Evolutionary conservation across 2,888 invertebrate genomes (phyloP), one percentile per base, ranked within the genome.

Genomic region (Thalpophila matura): DNA sequence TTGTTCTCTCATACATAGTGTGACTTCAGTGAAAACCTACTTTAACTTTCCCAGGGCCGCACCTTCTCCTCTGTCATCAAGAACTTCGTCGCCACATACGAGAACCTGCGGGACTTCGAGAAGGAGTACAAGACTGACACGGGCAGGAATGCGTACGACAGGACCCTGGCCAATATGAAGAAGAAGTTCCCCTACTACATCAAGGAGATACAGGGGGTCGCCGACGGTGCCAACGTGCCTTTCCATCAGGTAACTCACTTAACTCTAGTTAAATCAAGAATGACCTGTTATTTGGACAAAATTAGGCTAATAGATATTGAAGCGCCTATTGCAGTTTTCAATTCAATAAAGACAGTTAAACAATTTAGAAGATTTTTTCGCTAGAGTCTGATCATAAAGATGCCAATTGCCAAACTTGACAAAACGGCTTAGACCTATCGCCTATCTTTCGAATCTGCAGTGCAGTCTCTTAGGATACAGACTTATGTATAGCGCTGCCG

Each of bases 151-250:
- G 96, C 97, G 0, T 98, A 98, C 83, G 97, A 98, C 24, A 96
- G 96, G 57, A 98, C 98, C 0, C 92, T 98, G 42, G 95, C 95
- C 3, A 95, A 95, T 67, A 96, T 97, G 74, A 96, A 96, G 77
- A 89, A 95, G 47, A 96, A 96, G 77, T 98, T 96, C 89, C 98
- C 98, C 0, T 97, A 98, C 81, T 98, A 98, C 84, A 94, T 98
- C 1, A 95, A 96, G 64, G 98, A 98, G 90, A 93, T 98, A 37
- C 96, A 97, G 86, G 98, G 98, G 6, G 96, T 97, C n/a, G 97
- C 98, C 6, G 98, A 98, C 84, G 98, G 98, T 0, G 97, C 98
- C 1, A 95, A 96, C 74, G 97, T 98, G 4, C 97, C 98, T 0
- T 98, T 98, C 87, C 92, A 97, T 77, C 97, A 98, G 96, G 98